These are phyloP conservation scores for Ochotona curzoniae DNA, from an alignment of 2,113 vertebrate genomes.

Conservation along the genomic window DNA sequence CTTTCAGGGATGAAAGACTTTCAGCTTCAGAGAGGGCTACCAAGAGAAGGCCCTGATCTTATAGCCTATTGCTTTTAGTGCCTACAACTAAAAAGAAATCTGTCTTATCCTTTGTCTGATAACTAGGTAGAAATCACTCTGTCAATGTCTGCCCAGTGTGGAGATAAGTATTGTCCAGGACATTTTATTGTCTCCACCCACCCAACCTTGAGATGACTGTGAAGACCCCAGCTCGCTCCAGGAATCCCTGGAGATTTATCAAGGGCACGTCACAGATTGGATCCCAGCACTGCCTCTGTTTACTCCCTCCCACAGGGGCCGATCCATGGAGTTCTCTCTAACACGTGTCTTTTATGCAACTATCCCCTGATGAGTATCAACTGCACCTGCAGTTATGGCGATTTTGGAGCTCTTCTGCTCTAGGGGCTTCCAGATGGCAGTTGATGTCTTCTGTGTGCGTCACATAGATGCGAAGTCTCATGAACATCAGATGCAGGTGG, in stretches of 20 bases:
- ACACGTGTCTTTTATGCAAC: accelerated
- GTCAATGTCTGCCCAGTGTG: not conserved
- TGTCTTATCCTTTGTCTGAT: not conserved
- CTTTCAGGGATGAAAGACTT: not conserved
- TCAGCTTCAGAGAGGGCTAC: accelerated
- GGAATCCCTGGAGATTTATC: not conserved
- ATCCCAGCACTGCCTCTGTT: not conserved
- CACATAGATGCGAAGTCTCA: not conserved
- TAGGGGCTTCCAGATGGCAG: not conserved
- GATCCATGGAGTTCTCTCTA: not conserved
- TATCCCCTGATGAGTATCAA: not conserved
- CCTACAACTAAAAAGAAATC: not conserved
- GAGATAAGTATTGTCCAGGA: not conserved
- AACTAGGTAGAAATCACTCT: not conserved
- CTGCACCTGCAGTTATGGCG: not conserved
- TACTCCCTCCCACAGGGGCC: not conserved
- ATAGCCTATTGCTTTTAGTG: not conserved
- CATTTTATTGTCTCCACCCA: not conserved
- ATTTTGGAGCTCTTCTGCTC: not conserved
- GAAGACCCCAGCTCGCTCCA: not conserved
- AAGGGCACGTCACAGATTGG: not conserved
- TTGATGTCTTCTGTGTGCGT: not conserved
- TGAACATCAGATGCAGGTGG: not conserved
- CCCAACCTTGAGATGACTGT: not conserved
- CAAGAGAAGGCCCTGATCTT: not conserved